These are phyloP conservation scores for Priapulus caudatus DNA, from an alignment of 2,888 invertebrate genomes.

Conservation along the genomic window DNA sequence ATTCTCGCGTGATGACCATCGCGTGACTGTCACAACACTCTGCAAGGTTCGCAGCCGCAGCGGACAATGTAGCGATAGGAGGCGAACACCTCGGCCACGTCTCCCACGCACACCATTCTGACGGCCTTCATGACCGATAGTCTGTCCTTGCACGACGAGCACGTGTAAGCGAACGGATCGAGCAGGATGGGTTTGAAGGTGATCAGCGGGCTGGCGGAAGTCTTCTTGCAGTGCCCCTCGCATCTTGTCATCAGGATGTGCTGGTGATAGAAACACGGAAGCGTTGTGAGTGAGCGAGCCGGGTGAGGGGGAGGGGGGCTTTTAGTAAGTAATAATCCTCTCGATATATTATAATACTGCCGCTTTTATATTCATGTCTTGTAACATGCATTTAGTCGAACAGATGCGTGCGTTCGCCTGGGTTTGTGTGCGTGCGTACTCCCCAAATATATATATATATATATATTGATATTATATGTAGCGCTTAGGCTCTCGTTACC, in stretches of 20 bases:
- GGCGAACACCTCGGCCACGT: background rate
- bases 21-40: background rate
- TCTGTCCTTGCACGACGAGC: background rate
- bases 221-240: conserved; percentile 1
- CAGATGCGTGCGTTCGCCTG: no score
- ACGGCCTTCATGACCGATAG: background rate
- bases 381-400: no score
- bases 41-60: background rate
- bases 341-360: no score
- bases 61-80: background rate
- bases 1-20: no score
- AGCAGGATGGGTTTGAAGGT: background rate
- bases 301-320: no score
- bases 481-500: no score
- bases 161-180: background rate
- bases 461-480: no score
- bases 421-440: no score
- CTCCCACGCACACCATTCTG: background rate
- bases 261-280: background rate
- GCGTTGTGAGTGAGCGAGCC: no score
- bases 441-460: no score
- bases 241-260: background rate
- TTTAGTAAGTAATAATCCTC: no score
- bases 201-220: background rate
- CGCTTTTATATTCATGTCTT: no score